Conservation (phyloP, 1,140 invertebrate species). For the Drosophila lacteicornis region DNA sequence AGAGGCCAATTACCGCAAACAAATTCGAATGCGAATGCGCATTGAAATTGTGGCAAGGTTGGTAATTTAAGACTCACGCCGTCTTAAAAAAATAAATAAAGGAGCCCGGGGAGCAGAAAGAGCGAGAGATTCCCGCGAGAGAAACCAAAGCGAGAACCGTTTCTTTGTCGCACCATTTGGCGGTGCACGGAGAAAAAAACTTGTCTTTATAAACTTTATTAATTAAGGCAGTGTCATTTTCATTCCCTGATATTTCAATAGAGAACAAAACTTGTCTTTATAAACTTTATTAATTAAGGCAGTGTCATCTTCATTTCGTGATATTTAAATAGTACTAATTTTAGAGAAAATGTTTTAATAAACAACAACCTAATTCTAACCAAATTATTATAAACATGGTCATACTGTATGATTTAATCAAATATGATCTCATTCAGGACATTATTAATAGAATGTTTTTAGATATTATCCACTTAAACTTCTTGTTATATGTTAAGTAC, state of each 20-base stretch:
- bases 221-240: no score
- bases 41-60: constrained; percentile 84
- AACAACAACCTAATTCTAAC: no score
- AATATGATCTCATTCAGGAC: no score
- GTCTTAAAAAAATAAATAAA: constrained; percentile 28
- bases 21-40: constrained; percentile 83
- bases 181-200: constrained; percentile 3
- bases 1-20: constrained; percentile 80
- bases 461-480: no score
- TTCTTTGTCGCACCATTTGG: constrained; percentile 52
- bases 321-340: no score
- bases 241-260: no score
- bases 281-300: not conserved
- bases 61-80: constrained; percentile 84
- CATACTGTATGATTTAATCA: no score
- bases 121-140: constrained; percentile 25
- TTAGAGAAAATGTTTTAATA: not conserved
- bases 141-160: constrained; percentile 58
- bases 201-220: not conserved
- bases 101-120: constrained; percentile 27
- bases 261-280: no score
- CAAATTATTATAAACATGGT: no score
- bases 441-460: no score
- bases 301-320: no score
- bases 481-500: no score